A percentile compares a stretch with the other conserved stretches of the same genome.
Evolutionary conservation across 2,888 invertebrate species (phyloP).

Genomic region (Platycheirus rosarum): DNA sequence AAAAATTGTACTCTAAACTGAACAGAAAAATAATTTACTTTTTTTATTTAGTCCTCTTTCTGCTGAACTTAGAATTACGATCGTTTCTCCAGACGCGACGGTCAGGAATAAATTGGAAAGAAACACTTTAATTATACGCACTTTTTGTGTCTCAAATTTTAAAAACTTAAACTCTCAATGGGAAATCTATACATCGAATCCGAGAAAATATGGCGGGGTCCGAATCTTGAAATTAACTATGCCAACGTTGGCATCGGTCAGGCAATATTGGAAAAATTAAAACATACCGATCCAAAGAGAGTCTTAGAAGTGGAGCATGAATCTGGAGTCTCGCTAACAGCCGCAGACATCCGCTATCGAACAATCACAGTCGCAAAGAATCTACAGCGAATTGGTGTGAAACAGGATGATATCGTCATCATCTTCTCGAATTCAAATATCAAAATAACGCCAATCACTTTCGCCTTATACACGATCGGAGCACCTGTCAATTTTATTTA

Average conservation of each 20-base stretch:
- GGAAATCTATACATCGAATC: background rate
- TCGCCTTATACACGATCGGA: constrained; percentile 69
- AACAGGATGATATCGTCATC: constrained; percentile 63
- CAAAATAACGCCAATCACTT: constrained; percentile 62
- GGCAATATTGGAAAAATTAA: background rate
- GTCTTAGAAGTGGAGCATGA: constrained; percentile 66
- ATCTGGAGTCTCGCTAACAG: constrained; percentile 14
- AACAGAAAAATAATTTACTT: too few species aligned
- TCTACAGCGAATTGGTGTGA: constrained; percentile 53
- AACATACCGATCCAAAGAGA: constrained; percentile 12
- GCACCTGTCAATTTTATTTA: constrained; percentile 74
- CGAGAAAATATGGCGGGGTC: background rate
- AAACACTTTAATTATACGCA: too few species aligned
- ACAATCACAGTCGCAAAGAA: constrained; percentile 46
- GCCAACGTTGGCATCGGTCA: background rate
- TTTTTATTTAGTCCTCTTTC: too few species aligned
- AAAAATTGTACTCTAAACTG: too few species aligned
- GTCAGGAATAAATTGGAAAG: too few species aligned
- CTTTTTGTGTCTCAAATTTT: too few species aligned
- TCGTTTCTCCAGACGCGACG: too few species aligned
- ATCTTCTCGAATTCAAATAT: constrained; percentile 64
- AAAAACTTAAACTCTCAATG: too few species aligned
- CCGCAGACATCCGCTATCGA: constrained; percentile 42
- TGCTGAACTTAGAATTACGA: too few species aligned
- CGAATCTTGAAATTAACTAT: background rate